Evolutionary conservation across 1,140 invertebrate species (phyloP), one percentile per base, ranked within the genome.

Genomic region (Drosophila bipectinata): DNA sequence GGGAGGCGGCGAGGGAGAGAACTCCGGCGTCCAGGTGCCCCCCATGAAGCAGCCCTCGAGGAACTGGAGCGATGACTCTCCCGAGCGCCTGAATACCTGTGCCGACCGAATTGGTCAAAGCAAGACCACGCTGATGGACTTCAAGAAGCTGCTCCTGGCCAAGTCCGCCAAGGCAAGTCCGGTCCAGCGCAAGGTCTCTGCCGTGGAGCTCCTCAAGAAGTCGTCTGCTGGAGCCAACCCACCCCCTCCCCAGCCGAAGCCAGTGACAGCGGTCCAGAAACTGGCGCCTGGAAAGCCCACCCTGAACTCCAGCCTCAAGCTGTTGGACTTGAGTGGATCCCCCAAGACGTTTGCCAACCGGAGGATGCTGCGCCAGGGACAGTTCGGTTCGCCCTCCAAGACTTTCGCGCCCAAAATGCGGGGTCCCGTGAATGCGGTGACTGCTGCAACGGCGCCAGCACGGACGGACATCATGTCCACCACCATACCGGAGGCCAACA

Each of bases 401-500:
- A 93, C 78, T 63, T 93, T 93, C 30, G 93, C 93, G 1, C 93
- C 95, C 5, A 94, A 95, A 90, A 94, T 95, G 58, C 92, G 95
- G n/a, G 77, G 77, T 1, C 77, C 67, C 6, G 49, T 51, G 0
- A 85, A 58, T 28, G 90, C 94, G 18, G 95, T 94, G 55, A 95
- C 95, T 0, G 95, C 95, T 57, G 95, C 95, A 0, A 93, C 95
- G 55, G 95, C 95, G 2, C 95, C 95, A 3, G 95, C 95, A 3
- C 92, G 96, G 77, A 96, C 95, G 8, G 95, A 97, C 80, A 96
- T 97, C 15, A 93, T 97, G 68, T 96, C 96, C 10, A 96, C 96
- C 6, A 96, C 96, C 48, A 97, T 97, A 90, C 94, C 95, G n/a
- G 96, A 97, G 93, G 96, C 94, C 75, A 94, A 94, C 82, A 94